phyloP scores from a whole-genome alignment of 2,113 vertebrate species.

The Lagopus leucura region DNA sequence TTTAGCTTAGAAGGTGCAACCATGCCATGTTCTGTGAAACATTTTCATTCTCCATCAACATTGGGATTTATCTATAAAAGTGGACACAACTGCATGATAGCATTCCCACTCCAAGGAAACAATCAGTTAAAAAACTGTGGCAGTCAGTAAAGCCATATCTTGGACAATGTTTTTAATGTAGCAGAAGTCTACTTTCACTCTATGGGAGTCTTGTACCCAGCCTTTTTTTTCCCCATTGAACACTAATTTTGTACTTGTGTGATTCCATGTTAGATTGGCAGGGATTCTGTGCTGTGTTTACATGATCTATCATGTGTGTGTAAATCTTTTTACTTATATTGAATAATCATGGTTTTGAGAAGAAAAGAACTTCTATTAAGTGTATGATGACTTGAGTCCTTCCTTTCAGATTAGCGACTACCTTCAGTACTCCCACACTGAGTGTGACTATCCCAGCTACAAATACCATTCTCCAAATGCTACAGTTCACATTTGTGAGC shows the following conservation, averaged over 20 bases:
- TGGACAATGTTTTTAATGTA: neutral
- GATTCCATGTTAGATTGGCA: neutral
- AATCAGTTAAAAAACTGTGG: neutral
- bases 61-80: neutral
- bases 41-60: neutral
- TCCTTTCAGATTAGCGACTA: slow-evolving; percentile 47
- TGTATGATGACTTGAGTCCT: slow-evolving; percentile 46
- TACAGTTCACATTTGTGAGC: slow-evolving; percentile 31
- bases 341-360: slow-evolving; percentile 33
- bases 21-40: rapidly evolving
- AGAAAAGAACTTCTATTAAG: slow-evolving; percentile 25
- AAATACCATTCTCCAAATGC: slow-evolving; percentile 56
- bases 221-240: neutral
- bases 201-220: neutral
- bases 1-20: neutral
- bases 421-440: slow-evolving; percentile 33
- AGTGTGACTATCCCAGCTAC: slow-evolving; percentile 54
- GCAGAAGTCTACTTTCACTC: neutral
- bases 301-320: neutral
- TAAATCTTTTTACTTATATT: slow-evolving; percentile 36
- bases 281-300: neutral
- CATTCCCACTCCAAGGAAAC: neutral
- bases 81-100: neutral
- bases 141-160: neutral
- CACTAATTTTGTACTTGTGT: neutral